These are phyloP conservation scores for Plusia festucae DNA, from an alignment of 2,888 invertebrate genomes.

Conservation along the genomic window DNA sequence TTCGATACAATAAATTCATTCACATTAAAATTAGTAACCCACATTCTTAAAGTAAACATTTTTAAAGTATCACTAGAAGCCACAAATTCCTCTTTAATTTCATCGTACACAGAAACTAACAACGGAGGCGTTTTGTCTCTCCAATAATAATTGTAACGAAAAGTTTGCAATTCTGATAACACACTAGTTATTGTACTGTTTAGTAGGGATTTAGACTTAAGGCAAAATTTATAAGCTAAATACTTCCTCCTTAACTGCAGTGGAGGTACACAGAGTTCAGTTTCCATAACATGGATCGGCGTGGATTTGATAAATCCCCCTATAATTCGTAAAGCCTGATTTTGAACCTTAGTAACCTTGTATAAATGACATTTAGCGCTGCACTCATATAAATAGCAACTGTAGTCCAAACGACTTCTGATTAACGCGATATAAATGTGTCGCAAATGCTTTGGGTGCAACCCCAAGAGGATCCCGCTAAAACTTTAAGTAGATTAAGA, in stretches of 20 bases:
- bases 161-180: neutral
- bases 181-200: neutral
- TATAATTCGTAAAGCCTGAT: neutral
- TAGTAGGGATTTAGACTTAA: neutral
- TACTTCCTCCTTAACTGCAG: neutral
- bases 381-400: slow-evolving; percentile 7
- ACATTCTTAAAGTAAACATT: neutral
- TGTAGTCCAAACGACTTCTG: slow-evolving; percentile 15
- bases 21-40: neutral
- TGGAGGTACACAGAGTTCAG: slow-evolving; percentile 9
- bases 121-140: neutral
- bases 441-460: slow-evolving; percentile 16
- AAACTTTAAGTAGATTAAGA: slow-evolving; percentile 13
- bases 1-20: neutral
- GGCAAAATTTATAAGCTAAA: neutral
- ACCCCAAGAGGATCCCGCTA: slow-evolving; percentile 12
- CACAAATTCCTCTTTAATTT: neutral
- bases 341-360: neutral
- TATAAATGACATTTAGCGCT: slow-evolving; percentile 5
- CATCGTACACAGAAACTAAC: neutral
- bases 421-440: slow-evolving; percentile 8
- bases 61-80: neutral
- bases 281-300: slow-evolving; percentile 6
- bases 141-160: neutral
- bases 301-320: slow-evolving; percentile 11